Base-by-base conservation (phyloP, 1,140 invertebrate species). In the Chironomus striatipennis region DNA sequence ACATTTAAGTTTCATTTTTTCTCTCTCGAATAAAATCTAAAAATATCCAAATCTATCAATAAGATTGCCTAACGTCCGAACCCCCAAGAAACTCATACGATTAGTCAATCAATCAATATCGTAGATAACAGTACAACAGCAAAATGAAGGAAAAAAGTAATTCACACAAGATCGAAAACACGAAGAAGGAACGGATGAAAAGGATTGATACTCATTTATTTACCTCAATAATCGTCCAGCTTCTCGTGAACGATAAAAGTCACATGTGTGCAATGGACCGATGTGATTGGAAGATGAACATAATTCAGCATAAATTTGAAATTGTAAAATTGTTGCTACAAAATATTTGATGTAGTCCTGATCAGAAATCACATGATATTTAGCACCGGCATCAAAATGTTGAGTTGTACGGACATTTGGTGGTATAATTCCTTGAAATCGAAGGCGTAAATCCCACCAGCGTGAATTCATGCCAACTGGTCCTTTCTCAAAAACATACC, bases 251-350 rank as follows among this genome's bases (percentile, higher is more conserved):
- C 89, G 84, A 76, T 92, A 91, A 43, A 96, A 86, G 81, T 96
- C 93, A 80, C 93, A 96, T 24, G 88, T 89, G 78, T 95, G 88
- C 74, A 96, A 83, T 24, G 92, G 90, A 3, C 91, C 92, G 0
- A 79, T 82, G 77, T 95, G 89, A 2, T 89, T 88, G 0, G 92
- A 86, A 5, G 87, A 90, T 5, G 85, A 80, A 79, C 95, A 97
- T 18, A 96, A 80, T 20, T 91, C 86, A 78, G 93, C 88, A 78
- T 91, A 92, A 74, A 96, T 88, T 85, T 96, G 94, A 82, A 96
- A 96, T 83, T 96, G 93, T 42, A 96, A 80, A 2, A 96, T 84
- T 65, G 90, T 87, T 7, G 91, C 90, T 3, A 96, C 86, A 80
- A 96, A 96, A 81, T 96, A 96, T 79, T 93, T 94, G 79, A 86